Conservation (phyloP, 2,888 invertebrate species). For the Reticulitermes lucifugus region DNA sequence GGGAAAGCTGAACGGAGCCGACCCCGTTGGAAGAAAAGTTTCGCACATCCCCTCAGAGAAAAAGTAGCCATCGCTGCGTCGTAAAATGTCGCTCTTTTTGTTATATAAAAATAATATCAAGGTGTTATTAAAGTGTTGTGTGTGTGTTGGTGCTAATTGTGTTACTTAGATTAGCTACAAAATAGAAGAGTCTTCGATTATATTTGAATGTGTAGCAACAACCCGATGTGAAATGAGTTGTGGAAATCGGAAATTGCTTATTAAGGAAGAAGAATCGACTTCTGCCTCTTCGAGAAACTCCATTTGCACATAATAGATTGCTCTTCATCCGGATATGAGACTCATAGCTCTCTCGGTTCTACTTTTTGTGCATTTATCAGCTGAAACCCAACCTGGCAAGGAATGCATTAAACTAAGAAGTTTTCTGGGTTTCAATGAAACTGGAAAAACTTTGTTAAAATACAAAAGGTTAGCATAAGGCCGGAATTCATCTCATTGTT, state of each 20-base stretch:
- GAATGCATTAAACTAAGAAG: neutral
- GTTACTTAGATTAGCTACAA: constrained; percentile 20
- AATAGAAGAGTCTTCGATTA: constrained; percentile 27
- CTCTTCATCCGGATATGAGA: constrained; percentile 4
- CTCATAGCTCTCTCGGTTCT: neutral
- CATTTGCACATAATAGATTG: constrained; percentile 23
- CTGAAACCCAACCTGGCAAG: neutral
- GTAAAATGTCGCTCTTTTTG: constrained; percentile 34
- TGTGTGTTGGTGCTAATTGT: constrained; percentile 39
- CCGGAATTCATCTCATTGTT: too few species aligned
- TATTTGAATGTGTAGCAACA: constrained; percentile 36
- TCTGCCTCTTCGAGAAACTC: constrained; percentile 7
- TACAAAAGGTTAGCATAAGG: too few species aligned
- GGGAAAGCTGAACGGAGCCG: constrained; percentile 36
- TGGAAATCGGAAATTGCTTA: constrained; percentile 35
- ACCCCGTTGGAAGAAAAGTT: constrained; percentile 37
- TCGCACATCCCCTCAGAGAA: constrained; percentile 41
- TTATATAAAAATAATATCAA: constrained; percentile 37
- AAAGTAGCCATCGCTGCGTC: constrained; percentile 27
- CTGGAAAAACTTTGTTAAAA: neutral
- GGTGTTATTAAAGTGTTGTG: constrained; percentile 40
- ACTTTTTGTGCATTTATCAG: neutral
- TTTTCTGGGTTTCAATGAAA: neutral
- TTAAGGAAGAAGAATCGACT: constrained; percentile 35
- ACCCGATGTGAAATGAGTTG: constrained; percentile 24